Percentiles rank a stretch among this genome's conserved stretches.
These are phyloP conservation scores for Rhogogaster chlorosoma DNA, from an alignment of 2,888 invertebrate genomes.

Conservation along the genomic window DNA sequence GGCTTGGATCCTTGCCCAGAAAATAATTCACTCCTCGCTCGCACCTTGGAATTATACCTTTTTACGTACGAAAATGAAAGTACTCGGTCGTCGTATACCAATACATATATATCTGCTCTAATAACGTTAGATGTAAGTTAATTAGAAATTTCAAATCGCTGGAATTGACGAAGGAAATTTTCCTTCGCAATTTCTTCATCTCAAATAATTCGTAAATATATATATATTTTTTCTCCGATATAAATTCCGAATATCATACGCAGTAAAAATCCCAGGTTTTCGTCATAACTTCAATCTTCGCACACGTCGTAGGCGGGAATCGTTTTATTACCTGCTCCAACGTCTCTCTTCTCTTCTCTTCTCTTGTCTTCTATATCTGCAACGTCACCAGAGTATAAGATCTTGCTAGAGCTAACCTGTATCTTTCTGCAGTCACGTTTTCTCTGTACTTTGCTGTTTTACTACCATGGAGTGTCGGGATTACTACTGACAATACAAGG, in stretches of 20 bases:
- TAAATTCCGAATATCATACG: neutral
- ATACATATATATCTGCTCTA: too few species aligned
- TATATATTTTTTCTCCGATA: neutral
- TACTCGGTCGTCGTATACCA: too few species aligned
- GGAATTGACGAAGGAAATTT: too few species aligned
- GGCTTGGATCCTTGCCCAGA: neutral
- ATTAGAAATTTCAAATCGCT: too few species aligned
- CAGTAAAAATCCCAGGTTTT: neutral
- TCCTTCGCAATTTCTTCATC: too few species aligned
- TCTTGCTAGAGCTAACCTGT: neutral
- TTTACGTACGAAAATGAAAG: neutral
- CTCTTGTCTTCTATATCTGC: neutral
- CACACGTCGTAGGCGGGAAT: neutral
- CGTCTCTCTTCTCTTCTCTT: slow-evolving; percentile 3
- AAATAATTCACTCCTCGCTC: neutral
- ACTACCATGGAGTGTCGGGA: slow-evolving; percentile 35
- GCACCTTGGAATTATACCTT: neutral
- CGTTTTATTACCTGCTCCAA: slow-evolving; percentile 43
- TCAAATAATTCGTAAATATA: too few species aligned
- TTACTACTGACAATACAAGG: slow-evolving; percentile 28
- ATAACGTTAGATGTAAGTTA: too few species aligned
- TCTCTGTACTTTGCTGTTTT: slow-evolving; percentile 27
- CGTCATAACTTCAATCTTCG: slow-evolving; percentile 20
- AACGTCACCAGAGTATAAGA: neutral
- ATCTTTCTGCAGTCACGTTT: neutral